Conservation (phyloP, 2,888 invertebrate genomes). For the Scaptomyza tumidula region DNA sequence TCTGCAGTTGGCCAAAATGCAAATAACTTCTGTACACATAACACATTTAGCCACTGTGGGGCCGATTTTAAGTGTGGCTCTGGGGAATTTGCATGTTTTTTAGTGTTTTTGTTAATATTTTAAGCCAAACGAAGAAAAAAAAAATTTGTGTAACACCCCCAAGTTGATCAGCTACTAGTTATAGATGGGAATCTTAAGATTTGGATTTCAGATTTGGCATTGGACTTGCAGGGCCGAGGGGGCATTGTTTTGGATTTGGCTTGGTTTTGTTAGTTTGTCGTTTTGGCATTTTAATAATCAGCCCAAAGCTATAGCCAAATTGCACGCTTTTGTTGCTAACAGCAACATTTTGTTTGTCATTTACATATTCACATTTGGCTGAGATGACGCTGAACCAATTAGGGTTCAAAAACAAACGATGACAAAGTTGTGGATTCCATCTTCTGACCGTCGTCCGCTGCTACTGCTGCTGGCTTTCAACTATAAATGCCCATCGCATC, state of each 20-base stretch:
- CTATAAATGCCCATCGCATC: conserved; percentile 75
- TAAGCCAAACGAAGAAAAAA: background rate
- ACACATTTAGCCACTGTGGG: conserved; percentile 3
- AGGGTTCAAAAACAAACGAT: conserved; percentile 33
- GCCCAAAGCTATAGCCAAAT: conserved; percentile 43
- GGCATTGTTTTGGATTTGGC: conserved; percentile 16
- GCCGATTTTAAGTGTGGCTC: background rate
- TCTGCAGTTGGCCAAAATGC: conserved; percentile 36
- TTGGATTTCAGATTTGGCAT: conserved; percentile 10
- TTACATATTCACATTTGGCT: conserved; percentile 57
- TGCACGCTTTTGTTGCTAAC: conserved; percentile 62
- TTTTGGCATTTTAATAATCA: conserved; percentile 59
- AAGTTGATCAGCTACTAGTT: background rate
- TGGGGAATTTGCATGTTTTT: conserved; percentile 14
- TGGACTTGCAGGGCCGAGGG: background rate
- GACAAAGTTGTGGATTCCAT: conserved; percentile 20
- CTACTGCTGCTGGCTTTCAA: conserved; percentile 11
- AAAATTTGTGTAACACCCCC: background rate
- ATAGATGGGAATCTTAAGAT: conserved; percentile 14
- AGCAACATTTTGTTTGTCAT: conserved; percentile 46
- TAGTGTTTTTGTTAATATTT: background rate
- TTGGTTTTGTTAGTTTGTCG: conserved; percentile 11
- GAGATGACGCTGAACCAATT: conserved; percentile 47
- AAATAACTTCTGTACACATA: conserved; percentile 19
- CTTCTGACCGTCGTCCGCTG: conserved; percentile 12